Percentiles rank a stretch among this genome's conserved stretches.
These are phyloP conservation scores for Manis javanica DNA, from an alignment of 2,797 vertebrate genomes.

Conservation along the genomic window DNA sequence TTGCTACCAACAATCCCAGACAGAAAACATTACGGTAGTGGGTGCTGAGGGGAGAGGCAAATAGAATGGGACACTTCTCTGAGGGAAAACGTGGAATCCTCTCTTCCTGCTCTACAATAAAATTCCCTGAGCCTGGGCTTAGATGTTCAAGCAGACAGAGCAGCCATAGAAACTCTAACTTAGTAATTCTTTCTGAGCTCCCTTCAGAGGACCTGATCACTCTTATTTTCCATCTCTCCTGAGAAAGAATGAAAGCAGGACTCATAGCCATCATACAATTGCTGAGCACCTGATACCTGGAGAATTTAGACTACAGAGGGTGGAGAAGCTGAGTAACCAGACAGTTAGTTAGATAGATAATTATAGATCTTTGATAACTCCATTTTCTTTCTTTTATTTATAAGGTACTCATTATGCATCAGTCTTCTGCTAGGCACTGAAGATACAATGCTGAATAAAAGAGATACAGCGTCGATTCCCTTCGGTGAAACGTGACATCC, in stretches of 20 bases:
- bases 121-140: background rate
- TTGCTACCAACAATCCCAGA: background rate
- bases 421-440: background rate
- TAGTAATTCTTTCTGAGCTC: background rate
- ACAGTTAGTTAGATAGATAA: background rate
- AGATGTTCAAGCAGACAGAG: background rate
- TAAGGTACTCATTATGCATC: background rate
- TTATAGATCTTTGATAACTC: background rate
- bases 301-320: background rate
- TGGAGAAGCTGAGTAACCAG: background rate
- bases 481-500: background rate
- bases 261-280: background rate
- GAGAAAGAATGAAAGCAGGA: background rate
- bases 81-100: background rate
- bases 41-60: background rate
- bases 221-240: background rate
- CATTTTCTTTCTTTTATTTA: slow-evolving; percentile 51
- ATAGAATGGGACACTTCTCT: background rate
- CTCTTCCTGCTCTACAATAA: background rate
- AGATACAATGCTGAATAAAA: background rate
- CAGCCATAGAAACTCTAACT: background rate
- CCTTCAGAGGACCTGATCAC: background rate
- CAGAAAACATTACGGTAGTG: background rate
- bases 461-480: background rate
- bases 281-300: background rate